These are phyloP conservation scores for Mus minutoides DNA, from an alignment of 2,797 vertebrate species.

Conservation along the genomic window DNA sequence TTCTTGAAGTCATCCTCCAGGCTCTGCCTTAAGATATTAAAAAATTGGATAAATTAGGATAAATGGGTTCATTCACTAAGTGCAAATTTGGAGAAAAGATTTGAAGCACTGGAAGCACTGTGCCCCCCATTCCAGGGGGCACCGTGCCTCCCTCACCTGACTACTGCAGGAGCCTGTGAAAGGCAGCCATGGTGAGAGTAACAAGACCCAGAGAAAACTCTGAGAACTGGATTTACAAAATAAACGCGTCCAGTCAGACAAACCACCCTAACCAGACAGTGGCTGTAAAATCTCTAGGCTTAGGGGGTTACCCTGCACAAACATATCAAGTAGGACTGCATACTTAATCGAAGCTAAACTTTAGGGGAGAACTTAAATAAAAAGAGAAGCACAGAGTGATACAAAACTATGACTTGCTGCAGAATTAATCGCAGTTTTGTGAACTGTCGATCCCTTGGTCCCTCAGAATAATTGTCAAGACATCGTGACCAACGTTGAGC, in stretches of 20 bases:
- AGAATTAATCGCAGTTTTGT: not conserved
- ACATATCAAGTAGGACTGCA: not conserved
- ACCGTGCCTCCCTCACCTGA: not conserved
- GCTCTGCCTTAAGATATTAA: conserved; percentile 7
- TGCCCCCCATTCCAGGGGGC: not conserved
- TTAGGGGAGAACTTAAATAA: not conserved
- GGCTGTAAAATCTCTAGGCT: conserved; percentile 13
- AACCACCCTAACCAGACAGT: not conserved
- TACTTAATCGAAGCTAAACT: not conserved
- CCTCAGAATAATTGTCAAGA: not conserved
- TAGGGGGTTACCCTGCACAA: conserved; percentile 20
- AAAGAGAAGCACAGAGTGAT: not conserved
- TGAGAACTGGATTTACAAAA: conserved; percentile 16
- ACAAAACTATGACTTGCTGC: not conserved
- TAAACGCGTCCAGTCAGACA: conserved; percentile 43
- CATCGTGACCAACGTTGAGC: not conserved
- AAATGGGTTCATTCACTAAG: not conserved
- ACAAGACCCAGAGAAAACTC: not conserved
- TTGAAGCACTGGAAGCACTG: no score
- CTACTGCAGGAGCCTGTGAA: not conserved
- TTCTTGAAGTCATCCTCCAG: not conserved
- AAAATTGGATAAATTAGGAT: not conserved
- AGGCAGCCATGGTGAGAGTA: not conserved
- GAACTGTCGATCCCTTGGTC: not conserved
- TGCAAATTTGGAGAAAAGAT: not conserved